These are phyloP conservation scores for Perca schrenkii DNA, from an alignment of 2,113 vertebrate genomes.

Conservation along the genomic window DNA sequence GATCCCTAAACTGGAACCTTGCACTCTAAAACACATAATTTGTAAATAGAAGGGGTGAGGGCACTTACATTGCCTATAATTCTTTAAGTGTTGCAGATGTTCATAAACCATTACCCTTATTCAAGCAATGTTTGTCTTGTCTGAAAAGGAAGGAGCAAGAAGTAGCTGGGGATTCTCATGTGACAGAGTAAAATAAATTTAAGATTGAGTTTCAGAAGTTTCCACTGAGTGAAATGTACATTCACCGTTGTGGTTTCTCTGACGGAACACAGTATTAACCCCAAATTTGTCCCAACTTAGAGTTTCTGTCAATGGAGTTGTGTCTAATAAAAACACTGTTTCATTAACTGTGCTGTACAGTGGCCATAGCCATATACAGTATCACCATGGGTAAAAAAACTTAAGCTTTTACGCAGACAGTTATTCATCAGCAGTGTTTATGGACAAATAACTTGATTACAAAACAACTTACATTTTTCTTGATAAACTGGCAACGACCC, in stretches of 20 bases:
- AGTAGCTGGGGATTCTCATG: slow-evolving; percentile 8
- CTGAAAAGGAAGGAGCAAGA: slow-evolving; percentile 2
- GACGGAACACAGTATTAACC: slow-evolving; percentile 14
- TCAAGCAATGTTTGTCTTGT: slow-evolving; percentile 21
- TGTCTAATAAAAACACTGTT: slow-evolving; percentile 48
- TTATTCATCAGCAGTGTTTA: neutral
- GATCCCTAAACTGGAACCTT: neutral
- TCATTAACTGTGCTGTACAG: slow-evolving; percentile 5
- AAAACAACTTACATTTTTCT: neutral
- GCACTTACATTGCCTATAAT: slow-evolving; percentile 5
- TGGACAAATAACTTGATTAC: slow-evolving; percentile 9
- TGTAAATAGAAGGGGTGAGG: slow-evolving; percentile 31
- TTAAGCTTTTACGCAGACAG: neutral
- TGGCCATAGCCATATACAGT: neutral
- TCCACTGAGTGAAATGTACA: slow-evolving; percentile 36
- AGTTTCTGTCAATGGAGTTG: neutral
- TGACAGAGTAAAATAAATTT: slow-evolving; percentile 29
- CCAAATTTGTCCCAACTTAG: slow-evolving; percentile 27
- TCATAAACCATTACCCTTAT: slow-evolving; percentile 21
- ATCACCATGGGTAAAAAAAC: neutral
- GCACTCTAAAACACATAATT: slow-evolving; percentile 15
- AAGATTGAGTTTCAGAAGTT: slow-evolving; percentile 39
- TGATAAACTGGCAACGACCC: neutral
- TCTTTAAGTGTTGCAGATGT: neutral
- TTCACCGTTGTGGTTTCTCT: slow-evolving; percentile 27